Percentiles rank a stretch among this genome's conserved stretches.
Evolutionary conservation across 1,140 invertebrate species (phyloP).

Genomic region (Drosophila funebris): DNA sequence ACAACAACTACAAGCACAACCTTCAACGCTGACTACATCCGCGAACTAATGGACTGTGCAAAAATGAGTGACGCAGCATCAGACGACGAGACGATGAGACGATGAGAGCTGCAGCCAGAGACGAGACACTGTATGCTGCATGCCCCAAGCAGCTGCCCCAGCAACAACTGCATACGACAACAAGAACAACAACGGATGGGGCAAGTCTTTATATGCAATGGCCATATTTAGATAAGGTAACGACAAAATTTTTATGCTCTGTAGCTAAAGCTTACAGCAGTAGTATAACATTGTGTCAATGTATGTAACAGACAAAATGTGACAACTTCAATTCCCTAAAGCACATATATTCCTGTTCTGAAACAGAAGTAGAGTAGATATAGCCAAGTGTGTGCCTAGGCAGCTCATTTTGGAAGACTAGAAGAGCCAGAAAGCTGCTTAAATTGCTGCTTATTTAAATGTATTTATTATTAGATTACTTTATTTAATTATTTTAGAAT

Average conservation of each 20-base stretch:
- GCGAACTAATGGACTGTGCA: constrained; percentile 79
- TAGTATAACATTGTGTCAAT: neutral
- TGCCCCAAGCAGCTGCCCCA: constrained; percentile 56
- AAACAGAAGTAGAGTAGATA: too few species aligned
- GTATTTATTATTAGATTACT: too few species aligned
- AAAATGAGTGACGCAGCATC: constrained; percentile 80
- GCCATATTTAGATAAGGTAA: constrained; percentile 81
- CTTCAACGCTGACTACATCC: constrained; percentile 73
- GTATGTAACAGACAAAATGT: neutral
- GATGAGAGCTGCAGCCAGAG: neutral
- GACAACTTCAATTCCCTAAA: neutral
- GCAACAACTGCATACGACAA: constrained; percentile 5
- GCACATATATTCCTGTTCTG: too few species aligned
- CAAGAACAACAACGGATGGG: constrained; percentile 44
- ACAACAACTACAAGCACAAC: constrained; percentile 52
- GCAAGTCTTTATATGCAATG: constrained; percentile 77
- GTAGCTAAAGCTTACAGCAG: neutral
- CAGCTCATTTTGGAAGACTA: too few species aligned
- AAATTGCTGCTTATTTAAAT: too few species aligned
- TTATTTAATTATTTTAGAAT: too few species aligned
- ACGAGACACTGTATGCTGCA: constrained; percentile 43
- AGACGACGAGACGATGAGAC: constrained; percentile 14
- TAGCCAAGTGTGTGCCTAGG: too few species aligned
- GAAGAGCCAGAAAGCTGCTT: too few species aligned
- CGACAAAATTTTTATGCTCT: constrained; percentile 68